A percentile compares a stretch with the other conserved stretches of the same genome.
These are phyloP conservation scores for Indicator maculatus DNA, from an alignment of 2,113 vertebrate species.

Conservation along the genomic window DNA sequence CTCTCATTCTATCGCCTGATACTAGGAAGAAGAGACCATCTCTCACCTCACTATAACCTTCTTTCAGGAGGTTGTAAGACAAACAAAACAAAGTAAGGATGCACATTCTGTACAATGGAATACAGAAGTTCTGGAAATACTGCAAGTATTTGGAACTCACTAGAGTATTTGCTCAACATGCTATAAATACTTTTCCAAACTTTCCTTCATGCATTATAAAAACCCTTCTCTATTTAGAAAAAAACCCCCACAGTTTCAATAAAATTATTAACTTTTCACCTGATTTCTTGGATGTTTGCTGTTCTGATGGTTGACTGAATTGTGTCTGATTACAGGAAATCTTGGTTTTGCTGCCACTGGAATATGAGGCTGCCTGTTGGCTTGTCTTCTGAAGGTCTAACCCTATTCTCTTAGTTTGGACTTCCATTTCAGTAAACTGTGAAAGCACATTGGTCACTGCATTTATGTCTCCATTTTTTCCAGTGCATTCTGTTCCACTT, in stretches of 20 bases:
- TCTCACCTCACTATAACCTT: too few relatives aligned
- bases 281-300: neutral
- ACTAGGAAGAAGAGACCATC: too few relatives aligned
- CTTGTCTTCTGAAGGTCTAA: neutral
- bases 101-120: neutral
- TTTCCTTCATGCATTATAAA: neutral
- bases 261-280: slow-evolving; percentile 27
- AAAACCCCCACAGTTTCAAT: neutral
- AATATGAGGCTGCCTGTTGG: slow-evolving; percentile 1
- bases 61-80: neutral
- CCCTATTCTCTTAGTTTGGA: slow-evolving; percentile 1
- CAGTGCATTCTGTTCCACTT: neutral
- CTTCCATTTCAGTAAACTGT: neutral
- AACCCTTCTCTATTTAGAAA: neutral
- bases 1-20: too few relatives aligned
- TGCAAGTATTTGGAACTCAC: neutral
- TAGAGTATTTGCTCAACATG: neutral
- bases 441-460: neutral
- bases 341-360: neutral
- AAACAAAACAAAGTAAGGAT: neutral
- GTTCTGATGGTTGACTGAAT: neutral
- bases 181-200: neutral
- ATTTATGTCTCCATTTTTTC: neutral
- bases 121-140: neutral
- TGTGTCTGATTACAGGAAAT: neutral